Evolutionary conservation across 35 echinoderm and acorn worm species (phyloP), one percentile per base, ranked within the genome.

Genomic region (Patiria miniata): DNA sequence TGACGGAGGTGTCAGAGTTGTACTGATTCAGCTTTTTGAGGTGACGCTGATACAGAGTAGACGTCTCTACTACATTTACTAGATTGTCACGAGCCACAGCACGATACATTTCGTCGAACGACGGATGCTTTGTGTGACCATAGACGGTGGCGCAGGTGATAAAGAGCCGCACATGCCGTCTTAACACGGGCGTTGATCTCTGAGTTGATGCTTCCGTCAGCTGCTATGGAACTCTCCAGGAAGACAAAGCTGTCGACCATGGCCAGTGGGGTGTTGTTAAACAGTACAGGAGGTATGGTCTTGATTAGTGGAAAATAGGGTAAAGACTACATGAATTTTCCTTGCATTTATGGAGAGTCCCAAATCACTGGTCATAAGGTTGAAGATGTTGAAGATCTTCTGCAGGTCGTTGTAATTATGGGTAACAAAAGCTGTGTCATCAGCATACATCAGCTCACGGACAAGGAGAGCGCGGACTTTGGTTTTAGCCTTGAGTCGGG

Each of bases 401-500:
- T 88, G 86, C 22, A 81, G 22, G 40, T 81, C 8, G 8, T 54
- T 40, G 17, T 88, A 16, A 42, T 8, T 88, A 38, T 88, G 39
- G 36, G 78, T 23, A 40, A 53, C 55, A 36, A 88, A 36, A 28
- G 86, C 78, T 38, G 77, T 54, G 56, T 88, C 26, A 29, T 79
- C 86, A 39, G 86, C 77, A 40, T 52, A 68, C 34, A 84, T 39
- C 56, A 90, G 18, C 36, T 42, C 54, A 14, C 30, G 38, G 26
- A 88, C 40, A 1, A 88, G 58, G 18, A 81, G 15, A 81, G 12
- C 19, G 21, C 42, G 28, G 9, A 80, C 77, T 39, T 83, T 83
- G 38, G 87, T 82, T 61, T 81, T 88, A 51, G 86, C 86, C 33
- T 53, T 88, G 5, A 88, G 77, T 23, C 42, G 42, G 42, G 42